Base-by-base conservation (phyloP, 2,113 vertebrate species). In the Gobiocypris rarus region DNA sequence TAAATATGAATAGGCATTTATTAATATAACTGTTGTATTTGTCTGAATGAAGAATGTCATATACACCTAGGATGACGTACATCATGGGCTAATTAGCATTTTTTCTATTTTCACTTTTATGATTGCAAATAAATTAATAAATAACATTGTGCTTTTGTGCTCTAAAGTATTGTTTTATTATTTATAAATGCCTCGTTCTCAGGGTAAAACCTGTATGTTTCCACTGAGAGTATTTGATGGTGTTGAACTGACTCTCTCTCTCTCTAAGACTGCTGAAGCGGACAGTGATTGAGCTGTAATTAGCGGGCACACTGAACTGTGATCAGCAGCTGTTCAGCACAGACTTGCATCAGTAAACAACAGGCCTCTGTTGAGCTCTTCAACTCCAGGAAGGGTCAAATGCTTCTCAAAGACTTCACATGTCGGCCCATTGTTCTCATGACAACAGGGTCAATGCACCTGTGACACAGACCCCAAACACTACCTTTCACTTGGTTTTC, bases 301-400 rank as follows among this genome's bases (percentile, higher is more conserved):
- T 93, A 92, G 45, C 45, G 45, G 9, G 45, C 11, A 48, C 45
- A 48, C 45, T 48, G 45, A 88, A 85, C 90, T 91, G 77, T 93
- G 88, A 94, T 93, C 89, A 93, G 73, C 61, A 77, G 67, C 75
- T 82, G 78, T 14, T 59, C n/a, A 92, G 88, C 88, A 75, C 86
- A 31, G 48, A 83, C 38, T 38, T 88, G 88, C n/a, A 91, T 92
- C 90, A 86, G 88, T 91, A 91, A 92, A 92, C 90, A 92, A 84
- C 88, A 88, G 84, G 87, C 83, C 81, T 86, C 89, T 86, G 87
- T 85, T 88, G 58, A 89, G 86, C 82, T 89, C 83, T 83, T 85
- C 86, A 84, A 74, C 86, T 88, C 86, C 85, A 74, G 24, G 70
- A 65, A 8, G 77, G 75, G 63, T 87, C 89, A 81, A 81, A 86